These are phyloP conservation scores for Marmota flaviventris DNA, from an alignment of 2,113 vertebrate genomes.

Conservation along the genomic window DNA sequence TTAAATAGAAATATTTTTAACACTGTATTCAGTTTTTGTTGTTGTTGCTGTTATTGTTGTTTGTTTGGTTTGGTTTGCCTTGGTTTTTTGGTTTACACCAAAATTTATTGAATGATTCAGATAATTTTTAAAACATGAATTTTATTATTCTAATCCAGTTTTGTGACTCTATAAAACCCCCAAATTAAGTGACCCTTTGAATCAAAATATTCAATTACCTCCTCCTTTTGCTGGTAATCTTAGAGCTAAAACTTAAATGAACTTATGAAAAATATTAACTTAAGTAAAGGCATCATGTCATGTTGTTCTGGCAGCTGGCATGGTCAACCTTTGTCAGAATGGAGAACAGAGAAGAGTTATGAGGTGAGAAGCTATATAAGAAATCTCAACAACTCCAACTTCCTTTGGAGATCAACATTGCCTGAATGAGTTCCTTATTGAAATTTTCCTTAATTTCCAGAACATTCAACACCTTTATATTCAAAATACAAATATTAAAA, in stretches of 20 bases:
- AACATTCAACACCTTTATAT: background rate
- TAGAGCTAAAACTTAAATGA: slow-evolving; percentile 11
- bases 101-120: background rate
- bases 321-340: background rate
- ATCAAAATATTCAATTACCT: background rate
- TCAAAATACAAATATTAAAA: slow-evolving; percentile 27
- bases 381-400: background rate
- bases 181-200: background rate
- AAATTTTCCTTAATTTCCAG: slow-evolving; percentile 6
- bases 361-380: background rate
- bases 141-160: background rate
- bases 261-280: slow-evolving; percentile 2
- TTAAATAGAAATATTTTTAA: slow-evolving; percentile 14
- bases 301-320: background rate
- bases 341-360: background rate
- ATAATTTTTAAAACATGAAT: slow-evolving; percentile 37
- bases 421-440: background rate
- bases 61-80: no score
- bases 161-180: background rate
- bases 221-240: background rate
- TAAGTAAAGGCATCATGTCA: background rate
- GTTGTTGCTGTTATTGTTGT: no score
- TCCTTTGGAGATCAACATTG: background rate
- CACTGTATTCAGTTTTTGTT: background rate
- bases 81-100: background rate